Evolutionary conservation across 2,888 invertebrate genomes (phyloP).

Genomic region (Heliconius sara): DNA sequence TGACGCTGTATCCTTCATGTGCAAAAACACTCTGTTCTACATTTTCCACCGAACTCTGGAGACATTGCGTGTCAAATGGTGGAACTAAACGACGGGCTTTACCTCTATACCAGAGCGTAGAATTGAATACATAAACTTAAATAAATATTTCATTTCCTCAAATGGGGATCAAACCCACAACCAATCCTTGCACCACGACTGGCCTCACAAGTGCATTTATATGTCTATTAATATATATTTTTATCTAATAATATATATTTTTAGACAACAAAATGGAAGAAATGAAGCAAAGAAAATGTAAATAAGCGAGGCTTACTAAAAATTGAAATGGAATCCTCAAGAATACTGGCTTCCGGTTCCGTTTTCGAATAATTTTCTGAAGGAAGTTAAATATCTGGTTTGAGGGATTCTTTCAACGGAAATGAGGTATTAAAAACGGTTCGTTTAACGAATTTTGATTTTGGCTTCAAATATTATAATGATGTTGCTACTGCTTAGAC

Average conservation of each 20-base stretch:
- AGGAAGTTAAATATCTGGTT: slow-evolving; percentile 23
- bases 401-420: slow-evolving; percentile 8
- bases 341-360: slow-evolving; percentile 18
- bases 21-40: background rate
- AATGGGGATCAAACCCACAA: background rate
- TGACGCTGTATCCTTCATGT: background rate
- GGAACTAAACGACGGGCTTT: background rate
- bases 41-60: too few species aligned
- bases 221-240: background rate
- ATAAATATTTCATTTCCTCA: too few species aligned
- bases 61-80: too few species aligned
- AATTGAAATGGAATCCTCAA: slow-evolving; percentile 32
- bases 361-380: slow-evolving; percentile 29
- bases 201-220: background rate
- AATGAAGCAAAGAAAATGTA: slow-evolving; percentile 11
- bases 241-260: background rate
- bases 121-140: background rate
- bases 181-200: background rate
- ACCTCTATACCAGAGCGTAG: background rate
- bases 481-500: background rate
- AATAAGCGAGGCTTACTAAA: slow-evolving; percentile 24
- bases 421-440: slow-evolving; percentile 18
- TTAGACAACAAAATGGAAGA: background rate
- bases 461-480: background rate
- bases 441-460: slow-evolving; percentile 5